Conservation (phyloP, 2,113 vertebrate species). For the Menura novaehollandiae region DNA sequence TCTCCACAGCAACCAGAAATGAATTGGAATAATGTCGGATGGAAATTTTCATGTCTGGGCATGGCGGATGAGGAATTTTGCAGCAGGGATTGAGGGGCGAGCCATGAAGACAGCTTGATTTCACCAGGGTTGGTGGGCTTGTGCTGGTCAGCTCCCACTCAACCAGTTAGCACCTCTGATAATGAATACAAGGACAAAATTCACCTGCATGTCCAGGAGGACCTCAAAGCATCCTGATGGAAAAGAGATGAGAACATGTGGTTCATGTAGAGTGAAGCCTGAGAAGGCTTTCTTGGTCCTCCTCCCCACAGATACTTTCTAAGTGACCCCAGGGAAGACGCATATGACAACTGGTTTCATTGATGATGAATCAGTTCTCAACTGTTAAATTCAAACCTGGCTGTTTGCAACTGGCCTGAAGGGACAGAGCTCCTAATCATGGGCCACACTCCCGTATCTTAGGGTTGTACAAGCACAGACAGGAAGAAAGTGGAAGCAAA, state of each 20-base stretch:
- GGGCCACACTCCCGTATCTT: not conserved
- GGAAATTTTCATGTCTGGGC: not conserved
- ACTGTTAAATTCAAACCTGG: not conserved
- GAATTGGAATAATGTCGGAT: not conserved
- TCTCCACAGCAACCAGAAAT: conserved; percentile 51
- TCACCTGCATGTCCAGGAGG: not conserved
- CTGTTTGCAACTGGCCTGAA: not conserved
- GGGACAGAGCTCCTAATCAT: not conserved
- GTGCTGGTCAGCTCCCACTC: not conserved
- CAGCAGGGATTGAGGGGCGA: not conserved
- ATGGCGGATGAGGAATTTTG: not conserved
- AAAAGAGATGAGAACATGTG: not conserved
- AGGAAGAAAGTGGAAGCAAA: not conserved
- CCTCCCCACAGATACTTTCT: not conserved
- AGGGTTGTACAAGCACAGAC: not conserved
- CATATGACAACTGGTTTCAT: not conserved
- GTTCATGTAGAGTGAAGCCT: not conserved
- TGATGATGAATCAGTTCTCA: not conserved
- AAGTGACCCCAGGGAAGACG: not conserved
- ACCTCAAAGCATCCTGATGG: not conserved
- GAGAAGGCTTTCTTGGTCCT: not conserved
- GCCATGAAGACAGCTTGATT: not conserved
- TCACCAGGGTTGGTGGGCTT: not conserved
- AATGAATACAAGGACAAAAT: not conserved
- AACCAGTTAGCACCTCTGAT: not conserved